Evolutionary conservation across 2,797 vertebrate species (phyloP).

Genomic region (Astyanax mexicanus): DNA sequence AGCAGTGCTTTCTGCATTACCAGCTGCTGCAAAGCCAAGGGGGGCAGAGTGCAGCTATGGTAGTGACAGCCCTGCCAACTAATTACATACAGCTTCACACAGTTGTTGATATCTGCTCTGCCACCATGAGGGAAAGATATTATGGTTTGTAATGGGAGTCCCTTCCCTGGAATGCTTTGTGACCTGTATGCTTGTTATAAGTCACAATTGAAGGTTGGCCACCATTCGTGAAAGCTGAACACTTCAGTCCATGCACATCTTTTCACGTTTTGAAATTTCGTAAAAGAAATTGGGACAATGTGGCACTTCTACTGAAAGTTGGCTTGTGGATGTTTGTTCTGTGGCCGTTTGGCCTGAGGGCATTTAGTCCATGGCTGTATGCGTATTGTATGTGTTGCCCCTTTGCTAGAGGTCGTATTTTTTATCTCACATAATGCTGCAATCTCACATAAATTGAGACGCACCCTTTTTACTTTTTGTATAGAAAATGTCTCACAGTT

Average conservation of each 20-base stretch:
- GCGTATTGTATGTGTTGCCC: too few species aligned
- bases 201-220: background rate
- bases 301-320: background rate
- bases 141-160: conserved; percentile 10
- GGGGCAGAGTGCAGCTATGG: background rate
- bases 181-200: background rate
- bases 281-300: background rate
- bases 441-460: too few species aligned
- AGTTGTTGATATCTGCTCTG: conserved; percentile 1
- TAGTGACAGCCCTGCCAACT: conserved; percentile 14
- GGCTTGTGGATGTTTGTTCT: too few species aligned
- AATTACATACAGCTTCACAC: conserved; percentile 22
- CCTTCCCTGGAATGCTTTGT: background rate
- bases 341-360: background rate
- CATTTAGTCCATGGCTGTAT: too few species aligned
- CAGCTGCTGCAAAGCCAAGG: conserved; percentile 37
- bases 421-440: too few species aligned
- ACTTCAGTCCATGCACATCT: background rate
- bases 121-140: conserved; percentile 4
- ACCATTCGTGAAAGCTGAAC: background rate
- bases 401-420: too few species aligned
- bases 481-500: too few species aligned
- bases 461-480: too few species aligned
- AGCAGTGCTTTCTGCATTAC: background rate
- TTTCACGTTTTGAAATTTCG: background rate